Evolutionary conservation across 2,888 invertebrate genomes (phyloP).

Genomic region (Seira sanloemensis): DNA sequence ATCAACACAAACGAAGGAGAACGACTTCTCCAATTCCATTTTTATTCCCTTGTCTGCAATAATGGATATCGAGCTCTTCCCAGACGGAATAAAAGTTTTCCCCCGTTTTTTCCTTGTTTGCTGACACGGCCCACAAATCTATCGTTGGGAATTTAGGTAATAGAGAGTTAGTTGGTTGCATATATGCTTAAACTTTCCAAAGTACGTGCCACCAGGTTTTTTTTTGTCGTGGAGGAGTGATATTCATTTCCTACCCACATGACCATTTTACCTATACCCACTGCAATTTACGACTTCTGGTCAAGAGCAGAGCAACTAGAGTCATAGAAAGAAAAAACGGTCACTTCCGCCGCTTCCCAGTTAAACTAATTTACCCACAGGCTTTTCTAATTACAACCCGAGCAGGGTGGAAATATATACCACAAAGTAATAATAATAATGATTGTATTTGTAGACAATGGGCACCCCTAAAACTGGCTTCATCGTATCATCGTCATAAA

Average conservation of each 20-base stretch:
- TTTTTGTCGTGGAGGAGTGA: no score
- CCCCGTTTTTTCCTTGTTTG: not conserved
- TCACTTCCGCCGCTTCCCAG: conserved; percentile 60
- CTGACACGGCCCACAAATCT: conserved; percentile 24
- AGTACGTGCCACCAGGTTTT: not conserved
- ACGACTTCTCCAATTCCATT: conserved; percentile 30
- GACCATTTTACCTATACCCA: not conserved
- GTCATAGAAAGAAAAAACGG: conserved; percentile 15
- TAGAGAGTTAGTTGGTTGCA: not conserved
- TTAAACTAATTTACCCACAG: conserved; percentile 61
- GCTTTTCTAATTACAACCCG: conserved; percentile 56
- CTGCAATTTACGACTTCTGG: not conserved
- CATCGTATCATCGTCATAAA: conserved; percentile 16
- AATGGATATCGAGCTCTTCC: not conserved
- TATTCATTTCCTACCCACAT: not conserved
- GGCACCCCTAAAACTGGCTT: conserved; percentile 20
- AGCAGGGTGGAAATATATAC: conserved; percentile 13
- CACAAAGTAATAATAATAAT: no score
- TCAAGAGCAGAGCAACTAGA: not conserved
- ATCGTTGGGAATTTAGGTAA: conserved; percentile 3
- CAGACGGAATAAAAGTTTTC: conserved; percentile 19
- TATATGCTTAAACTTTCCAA: not conserved
- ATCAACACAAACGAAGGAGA: conserved; percentile 21
- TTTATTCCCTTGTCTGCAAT: conserved; percentile 41
- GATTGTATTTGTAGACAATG: conserved; percentile 29